These are phyloP conservation scores for Clarias fuscus DNA, from an alignment of 2,797 vertebrate species.

Conservation along the genomic window DNA sequence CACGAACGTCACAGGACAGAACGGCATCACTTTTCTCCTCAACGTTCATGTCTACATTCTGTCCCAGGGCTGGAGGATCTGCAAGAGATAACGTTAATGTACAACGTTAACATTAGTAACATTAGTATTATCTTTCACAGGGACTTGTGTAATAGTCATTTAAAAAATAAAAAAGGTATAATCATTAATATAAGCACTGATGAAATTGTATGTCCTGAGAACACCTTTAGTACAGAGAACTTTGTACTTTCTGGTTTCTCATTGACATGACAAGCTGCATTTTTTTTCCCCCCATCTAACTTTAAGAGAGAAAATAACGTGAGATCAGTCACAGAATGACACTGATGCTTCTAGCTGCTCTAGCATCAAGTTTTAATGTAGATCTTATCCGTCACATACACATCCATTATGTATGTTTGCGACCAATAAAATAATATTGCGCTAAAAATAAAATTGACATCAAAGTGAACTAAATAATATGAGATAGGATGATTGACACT, in stretches of 20 bases:
- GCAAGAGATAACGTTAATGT: slow-evolving; percentile 34
- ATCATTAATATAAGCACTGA: too few relatives aligned
- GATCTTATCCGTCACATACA: too few relatives aligned
- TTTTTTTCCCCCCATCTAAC: not conserved
- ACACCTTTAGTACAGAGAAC: not conserved
- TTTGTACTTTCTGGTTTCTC: not conserved
- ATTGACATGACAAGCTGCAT: too few relatives aligned
- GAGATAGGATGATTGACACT: too few relatives aligned
- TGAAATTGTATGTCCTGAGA: not conserved
- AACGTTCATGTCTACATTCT: slow-evolving; percentile 57
- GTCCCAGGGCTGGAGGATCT: slow-evolving; percentile 78
- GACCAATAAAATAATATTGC: too few relatives aligned
- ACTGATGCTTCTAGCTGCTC: not conserved
- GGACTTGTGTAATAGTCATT: not conserved
- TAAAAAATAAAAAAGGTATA: not conserved
- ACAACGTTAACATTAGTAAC: too few relatives aligned
- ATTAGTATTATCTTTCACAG: not conserved
- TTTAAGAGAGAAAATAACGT: not conserved
- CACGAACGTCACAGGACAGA: slow-evolving; percentile 75
- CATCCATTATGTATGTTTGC: too few relatives aligned
- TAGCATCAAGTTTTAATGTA: too few relatives aligned
- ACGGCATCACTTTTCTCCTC: slow-evolving; percentile 63
- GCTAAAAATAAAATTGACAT: too few relatives aligned
- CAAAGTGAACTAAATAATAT: too few relatives aligned
- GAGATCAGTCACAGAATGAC: not conserved